Evolutionary conservation across 1,140 invertebrate genomes (phyloP).

Genomic region (Calephelis virginiensis): DNA sequence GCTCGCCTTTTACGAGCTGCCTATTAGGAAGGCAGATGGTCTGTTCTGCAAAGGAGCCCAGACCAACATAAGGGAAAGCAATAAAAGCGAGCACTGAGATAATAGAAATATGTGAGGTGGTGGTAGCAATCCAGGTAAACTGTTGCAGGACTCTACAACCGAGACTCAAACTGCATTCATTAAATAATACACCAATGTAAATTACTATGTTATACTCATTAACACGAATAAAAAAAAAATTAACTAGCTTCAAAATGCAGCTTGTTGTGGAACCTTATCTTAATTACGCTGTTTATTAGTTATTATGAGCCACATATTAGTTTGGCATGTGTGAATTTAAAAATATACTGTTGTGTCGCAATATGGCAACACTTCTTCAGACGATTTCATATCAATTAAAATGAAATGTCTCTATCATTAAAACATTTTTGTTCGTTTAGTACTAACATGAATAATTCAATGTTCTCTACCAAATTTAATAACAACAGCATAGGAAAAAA

Average conservation of each 20-base stretch:
- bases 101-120: no score
- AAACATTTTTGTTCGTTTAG: background rate
- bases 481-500: background rate
- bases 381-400: conserved; percentile 7
- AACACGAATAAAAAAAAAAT: no score
- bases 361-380: conserved; percentile 1
- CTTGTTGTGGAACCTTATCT: background rate
- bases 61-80: no score
- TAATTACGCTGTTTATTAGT: background rate
- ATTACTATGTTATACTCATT: no score
- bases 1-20: no score
- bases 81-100: no score
- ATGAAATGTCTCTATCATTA: conserved; percentile 15
- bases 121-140: no score
- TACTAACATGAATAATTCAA: conserved; percentile 5
- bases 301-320: background rate
- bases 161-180: no score
- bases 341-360: background rate
- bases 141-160: no score
- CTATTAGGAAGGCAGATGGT: no score
- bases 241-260: background rate
- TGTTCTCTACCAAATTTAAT: background rate
- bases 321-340: background rate
- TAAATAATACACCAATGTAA: no score
- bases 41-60: no score